Base-by-base conservation (phyloP, 1,140 invertebrate genomes). In the Cherax quadricarinatus region DNA sequence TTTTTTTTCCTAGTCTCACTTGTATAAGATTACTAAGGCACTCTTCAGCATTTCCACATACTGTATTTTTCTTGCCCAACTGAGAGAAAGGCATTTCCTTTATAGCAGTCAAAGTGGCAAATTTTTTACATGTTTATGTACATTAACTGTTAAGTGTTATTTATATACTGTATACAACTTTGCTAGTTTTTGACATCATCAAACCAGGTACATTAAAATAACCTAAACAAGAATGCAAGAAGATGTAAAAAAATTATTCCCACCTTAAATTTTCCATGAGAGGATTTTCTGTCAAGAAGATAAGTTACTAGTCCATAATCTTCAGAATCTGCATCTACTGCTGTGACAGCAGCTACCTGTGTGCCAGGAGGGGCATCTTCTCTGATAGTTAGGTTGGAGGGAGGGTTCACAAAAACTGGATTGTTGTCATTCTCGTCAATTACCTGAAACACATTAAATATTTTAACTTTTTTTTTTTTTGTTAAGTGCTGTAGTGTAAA, bases 381-480 rank as follows among this genome's bases (percentile, higher is more conserved):
- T 79, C 96, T 95, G 1, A 98, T 96, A 5, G 96, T 96, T 53
- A 98, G 96, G 93, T 97, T 97, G 80, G 95, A 96, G 5, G 96
- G 95, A 57, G 97, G 96, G 1, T 96, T 96, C 24, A 97, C 95
- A 94, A 98, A 99, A 94, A 97, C 97, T 0, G 98, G 98, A 95
- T 98, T 98, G 94, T 99, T 99, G 94, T 99, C 98, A 94, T 99
- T 99, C 95, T 98, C 98, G 94, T 99, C 98, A 12, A 98, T 94
- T 0, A 98, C 97, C 9, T 94, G 94, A 21, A 18, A 21, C n/a
- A 88, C 30, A 57, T 24, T 6, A 73, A 48, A 73, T 49, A 51
- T 75, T 10, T 70, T 70, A 18, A 70, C 53, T 16, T 57, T 10
- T 57, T 57, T 57, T 9, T 41, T 41, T 41, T 41, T 41, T 41